Conservation (phyloP, 2,888 invertebrate species). For the Drosophila meridiana region DNA sequence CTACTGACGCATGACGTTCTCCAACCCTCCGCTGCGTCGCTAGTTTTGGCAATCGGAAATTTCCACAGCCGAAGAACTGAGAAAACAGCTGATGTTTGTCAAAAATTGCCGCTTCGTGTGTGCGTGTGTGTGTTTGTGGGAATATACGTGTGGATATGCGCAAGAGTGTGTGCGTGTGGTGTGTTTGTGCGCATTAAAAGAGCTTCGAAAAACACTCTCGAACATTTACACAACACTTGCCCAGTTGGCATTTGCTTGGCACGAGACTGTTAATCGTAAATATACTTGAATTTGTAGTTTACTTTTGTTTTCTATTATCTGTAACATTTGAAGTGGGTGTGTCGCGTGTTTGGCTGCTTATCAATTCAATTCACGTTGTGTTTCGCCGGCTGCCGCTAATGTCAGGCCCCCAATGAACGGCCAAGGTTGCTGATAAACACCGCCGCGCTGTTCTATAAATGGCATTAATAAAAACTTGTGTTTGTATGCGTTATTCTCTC, state of each 20-base stretch:
- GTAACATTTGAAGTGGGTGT: constrained; percentile 57
- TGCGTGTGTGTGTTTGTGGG: background rate
- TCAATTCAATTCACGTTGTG: constrained; percentile 62
- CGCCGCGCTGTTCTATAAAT: constrained; percentile 33
- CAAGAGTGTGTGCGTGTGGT: constrained; percentile 10
- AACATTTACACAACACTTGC: constrained; percentile 49
- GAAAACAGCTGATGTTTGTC: constrained; percentile 72
- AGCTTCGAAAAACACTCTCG: constrained; percentile 19
- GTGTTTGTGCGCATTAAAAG: constrained; percentile 15
- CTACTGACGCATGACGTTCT: background rate
- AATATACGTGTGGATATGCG: background rate
- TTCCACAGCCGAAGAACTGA: constrained; percentile 55
- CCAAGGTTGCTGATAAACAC: constrained; percentile 71
- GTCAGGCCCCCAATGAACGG: constrained; percentile 58
- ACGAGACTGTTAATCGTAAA: constrained; percentile 44
- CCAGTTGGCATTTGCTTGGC: constrained; percentile 47
- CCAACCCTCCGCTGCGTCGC: constrained; percentile 4
- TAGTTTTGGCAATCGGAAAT: constrained; percentile 63
- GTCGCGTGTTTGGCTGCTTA: constrained; percentile 72
- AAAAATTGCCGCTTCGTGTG: constrained; percentile 49
- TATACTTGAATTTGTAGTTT: constrained; percentile 12
- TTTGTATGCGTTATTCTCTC: constrained; percentile 20
- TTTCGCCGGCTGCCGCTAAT: constrained; percentile 24
- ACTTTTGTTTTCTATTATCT: constrained; percentile 25
- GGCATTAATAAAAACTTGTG: constrained; percentile 49